Evolutionary conservation across 2,888 invertebrate genomes (phyloP).

Genomic region (Lasioglossum leucozonium): DNA sequence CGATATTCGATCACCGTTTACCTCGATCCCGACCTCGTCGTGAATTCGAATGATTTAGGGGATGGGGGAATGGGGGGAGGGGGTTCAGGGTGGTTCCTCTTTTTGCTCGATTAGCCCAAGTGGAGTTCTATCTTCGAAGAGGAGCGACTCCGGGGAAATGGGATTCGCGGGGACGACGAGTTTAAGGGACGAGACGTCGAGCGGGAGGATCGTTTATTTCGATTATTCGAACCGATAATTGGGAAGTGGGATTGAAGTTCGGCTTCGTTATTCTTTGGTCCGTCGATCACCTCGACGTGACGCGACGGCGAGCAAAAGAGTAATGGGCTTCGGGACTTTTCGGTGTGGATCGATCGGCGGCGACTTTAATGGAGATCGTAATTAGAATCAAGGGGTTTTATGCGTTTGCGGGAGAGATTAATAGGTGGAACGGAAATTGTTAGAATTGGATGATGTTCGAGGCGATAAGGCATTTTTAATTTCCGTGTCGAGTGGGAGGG

Average conservation of each 20-base stretch:
- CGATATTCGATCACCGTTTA: conserved; percentile 28
- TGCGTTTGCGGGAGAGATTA: too few relatives aligned
- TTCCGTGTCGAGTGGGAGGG: too few relatives aligned
- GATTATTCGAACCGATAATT: not conserved
- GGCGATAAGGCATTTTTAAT: not conserved
- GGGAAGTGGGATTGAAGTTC: not conserved
- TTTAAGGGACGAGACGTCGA: too few relatives aligned
- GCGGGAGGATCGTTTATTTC: not conserved
- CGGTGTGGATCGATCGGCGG: not conserved
- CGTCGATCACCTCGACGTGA: not conserved
- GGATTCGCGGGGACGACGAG: not conserved
- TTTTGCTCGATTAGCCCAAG: not conserved
- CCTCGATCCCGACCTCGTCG: not conserved
- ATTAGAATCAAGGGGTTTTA: not conserved
- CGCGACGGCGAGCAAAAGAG: not conserved
- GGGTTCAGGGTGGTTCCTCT: too few relatives aligned
- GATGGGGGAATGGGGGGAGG: not conserved
- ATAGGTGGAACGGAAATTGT: too few relatives aligned
- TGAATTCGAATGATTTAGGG: conserved; percentile 4
- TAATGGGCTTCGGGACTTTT: not conserved
- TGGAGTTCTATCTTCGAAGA: not conserved
- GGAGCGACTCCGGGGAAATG: not conserved
- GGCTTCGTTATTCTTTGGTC: not conserved
- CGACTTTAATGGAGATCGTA: not conserved
- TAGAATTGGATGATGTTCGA: too few relatives aligned